Evolutionary conservation across 2,113 vertebrate genomes (phyloP).

Genomic region (Galeopterus variegatus): DNA sequence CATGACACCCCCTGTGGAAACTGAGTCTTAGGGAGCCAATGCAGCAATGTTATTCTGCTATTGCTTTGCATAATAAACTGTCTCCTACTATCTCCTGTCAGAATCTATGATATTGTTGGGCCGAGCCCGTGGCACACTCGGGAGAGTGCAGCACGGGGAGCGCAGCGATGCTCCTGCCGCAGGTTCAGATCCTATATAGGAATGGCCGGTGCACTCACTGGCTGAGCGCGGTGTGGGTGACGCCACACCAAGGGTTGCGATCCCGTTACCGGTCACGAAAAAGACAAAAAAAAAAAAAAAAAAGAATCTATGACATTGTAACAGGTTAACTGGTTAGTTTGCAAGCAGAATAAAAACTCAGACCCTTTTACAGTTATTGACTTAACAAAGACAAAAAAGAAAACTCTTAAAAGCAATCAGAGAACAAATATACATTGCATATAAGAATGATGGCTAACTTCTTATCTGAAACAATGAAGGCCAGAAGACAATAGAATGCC

Average conservation of each 20-base stretch:
- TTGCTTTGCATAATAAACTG: not conserved
- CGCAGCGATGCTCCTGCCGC: too few relatives aligned
- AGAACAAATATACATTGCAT: not conserved
- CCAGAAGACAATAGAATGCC: not conserved
- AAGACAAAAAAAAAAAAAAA: too few relatives aligned
- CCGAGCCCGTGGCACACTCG: too few relatives aligned
- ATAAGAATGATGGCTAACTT: not conserved
- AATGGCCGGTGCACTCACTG: too few relatives aligned
- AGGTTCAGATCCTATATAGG: too few relatives aligned
- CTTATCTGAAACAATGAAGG: not conserved
- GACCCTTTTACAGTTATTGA: not conserved
- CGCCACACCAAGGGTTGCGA: too few relatives aligned
- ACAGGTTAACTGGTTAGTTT: not conserved
- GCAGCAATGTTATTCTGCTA: rapidly evolving
- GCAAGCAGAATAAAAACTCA: not conserved
- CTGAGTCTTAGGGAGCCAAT: not conserved
- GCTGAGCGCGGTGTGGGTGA: too few relatives aligned
- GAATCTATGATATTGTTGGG: not conserved
- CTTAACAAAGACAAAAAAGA: not conserved
- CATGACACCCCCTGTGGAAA: not conserved
- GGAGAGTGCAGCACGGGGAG: too few relatives aligned
- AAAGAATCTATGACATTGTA: not conserved
- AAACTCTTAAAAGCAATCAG: not conserved
- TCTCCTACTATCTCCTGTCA: not conserved
- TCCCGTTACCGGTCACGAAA: too few relatives aligned